These are phyloP conservation scores for Silurus meridionalis DNA, from an alignment of 2,113 vertebrate genomes.

Conservation along the genomic window DNA sequence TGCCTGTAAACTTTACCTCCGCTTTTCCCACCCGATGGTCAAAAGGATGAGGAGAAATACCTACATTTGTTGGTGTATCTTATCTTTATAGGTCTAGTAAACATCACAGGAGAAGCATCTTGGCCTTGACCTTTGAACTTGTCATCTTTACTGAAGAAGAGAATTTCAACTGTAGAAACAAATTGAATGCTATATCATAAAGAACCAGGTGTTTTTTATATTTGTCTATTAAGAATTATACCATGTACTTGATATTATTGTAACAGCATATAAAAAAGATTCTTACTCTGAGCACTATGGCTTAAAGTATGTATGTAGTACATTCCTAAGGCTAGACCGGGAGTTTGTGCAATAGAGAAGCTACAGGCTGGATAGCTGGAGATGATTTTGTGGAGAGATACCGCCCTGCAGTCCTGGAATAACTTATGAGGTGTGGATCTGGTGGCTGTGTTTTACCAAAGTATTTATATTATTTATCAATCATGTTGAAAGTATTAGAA, in stretches of 20 bases:
- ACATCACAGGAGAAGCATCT: slow-evolving; percentile 49
- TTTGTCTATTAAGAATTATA: not conserved
- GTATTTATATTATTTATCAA: not conserved
- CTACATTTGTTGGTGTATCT: not conserved
- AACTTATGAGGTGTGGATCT: slow-evolving; percentile 52
- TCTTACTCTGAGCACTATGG: slow-evolving; percentile 39
- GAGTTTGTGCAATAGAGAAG: slow-evolving; percentile 58
- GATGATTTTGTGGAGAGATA: slow-evolving; percentile 58
- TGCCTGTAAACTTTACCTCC: slow-evolving; percentile 51
- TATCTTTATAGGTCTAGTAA: slow-evolving; percentile 40
- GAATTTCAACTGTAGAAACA: slow-evolving; percentile 49
- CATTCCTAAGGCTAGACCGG: slow-evolving; percentile 54
- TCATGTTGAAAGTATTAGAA: too few species aligned
- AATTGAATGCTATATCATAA: slow-evolving; percentile 41
- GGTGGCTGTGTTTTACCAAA: not conserved
- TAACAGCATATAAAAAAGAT: too few species aligned
- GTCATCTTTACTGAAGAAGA: slow-evolving; percentile 47
- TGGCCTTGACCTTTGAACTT: slow-evolving; percentile 55
- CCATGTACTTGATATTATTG: not conserved
- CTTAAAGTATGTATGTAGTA: slow-evolving; percentile 47
- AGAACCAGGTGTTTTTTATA: slow-evolving; percentile 42
- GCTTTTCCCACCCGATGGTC: slow-evolving; percentile 53
- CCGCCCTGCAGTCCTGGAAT: slow-evolving; percentile 53
- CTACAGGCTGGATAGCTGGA: slow-evolving; percentile 47
- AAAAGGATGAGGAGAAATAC: slow-evolving; percentile 53